phyloP scores from a whole-genome alignment of 2,888 invertebrate genomes.

The Drosophila robusta region DNA sequence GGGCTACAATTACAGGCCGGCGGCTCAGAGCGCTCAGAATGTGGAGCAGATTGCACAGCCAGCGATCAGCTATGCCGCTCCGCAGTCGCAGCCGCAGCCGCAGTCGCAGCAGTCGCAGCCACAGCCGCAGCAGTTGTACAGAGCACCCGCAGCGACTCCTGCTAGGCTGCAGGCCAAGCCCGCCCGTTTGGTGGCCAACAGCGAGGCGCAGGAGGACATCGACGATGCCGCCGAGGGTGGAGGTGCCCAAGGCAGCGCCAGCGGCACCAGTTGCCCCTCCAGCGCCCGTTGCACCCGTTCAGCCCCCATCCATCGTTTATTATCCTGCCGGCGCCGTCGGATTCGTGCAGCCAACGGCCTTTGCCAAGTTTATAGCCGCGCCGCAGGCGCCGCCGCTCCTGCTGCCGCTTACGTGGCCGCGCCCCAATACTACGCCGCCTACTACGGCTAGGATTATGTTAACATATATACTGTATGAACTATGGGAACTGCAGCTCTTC shows the following conservation, averaged over 20 bases:
- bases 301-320: slow-evolving; percentile 63
- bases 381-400: slow-evolving; percentile 41
- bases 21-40: slow-evolving; percentile 44
- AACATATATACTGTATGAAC: neutral
- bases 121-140: slow-evolving; percentile 42
- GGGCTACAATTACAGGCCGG: slow-evolving; percentile 75
- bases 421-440: slow-evolving; percentile 63
- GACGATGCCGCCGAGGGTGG: slow-evolving; percentile 69
- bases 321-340: slow-evolving; percentile 76
- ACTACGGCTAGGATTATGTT: slow-evolving; percentile 50
- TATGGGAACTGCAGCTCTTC: slow-evolving; percentile 4
- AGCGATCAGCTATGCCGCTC: slow-evolving; percentile 55
- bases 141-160: slow-evolving; percentile 39
- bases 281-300: slow-evolving; percentile 18
- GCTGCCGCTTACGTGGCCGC: slow-evolving; percentile 49
- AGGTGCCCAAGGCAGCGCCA: slow-evolving; percentile 37
- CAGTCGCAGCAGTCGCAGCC: slow-evolving; percentile 37
- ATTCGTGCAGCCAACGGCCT: slow-evolving; percentile 72
- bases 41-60: slow-evolving; percentile 51
- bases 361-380: slow-evolving; percentile 54
- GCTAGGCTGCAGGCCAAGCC: slow-evolving; percentile 61
- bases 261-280: slow-evolving; percentile 21
- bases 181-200: slow-evolving; percentile 65
- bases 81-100: slow-evolving; percentile 22
- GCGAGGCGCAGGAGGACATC: slow-evolving; percentile 71